Base-by-base conservation (phyloP, 2,888 invertebrate species). In the Alitta virens region DNA sequence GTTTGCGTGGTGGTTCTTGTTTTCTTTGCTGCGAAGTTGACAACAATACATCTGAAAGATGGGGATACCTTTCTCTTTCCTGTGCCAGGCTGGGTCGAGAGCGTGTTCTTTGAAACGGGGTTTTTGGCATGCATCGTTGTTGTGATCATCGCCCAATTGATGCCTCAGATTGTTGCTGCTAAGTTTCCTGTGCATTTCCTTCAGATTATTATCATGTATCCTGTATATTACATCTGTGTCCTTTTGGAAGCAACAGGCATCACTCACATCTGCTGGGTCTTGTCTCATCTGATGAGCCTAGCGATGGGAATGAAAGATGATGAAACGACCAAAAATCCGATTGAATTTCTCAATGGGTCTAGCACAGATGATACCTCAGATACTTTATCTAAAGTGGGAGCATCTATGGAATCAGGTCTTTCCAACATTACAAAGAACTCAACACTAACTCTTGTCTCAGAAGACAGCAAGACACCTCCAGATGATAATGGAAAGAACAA, bases 181-280 rank as follows among this genome's bases (percentile, higher is more conserved):
- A 63, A 66, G 38, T 66, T 60, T 26, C 66, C 66, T 1, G 66
- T 66, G 21, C 66, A 66, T 43, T 66, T 66, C 63, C 57, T 66
- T 2, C 61, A 66, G 62, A 52, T 63, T 27, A 14, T 63, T 38
- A 62, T 66, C 50, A 66, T 66, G 66, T 33, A 38, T 33, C 66
- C 63, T 7, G 62, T 63, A 16, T 66, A 66, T 42, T 66, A 66
- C 56, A 24, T 33, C 24, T 66, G 66, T 26, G 49, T 62, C n/a
- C 54, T 64, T n/a, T 26, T 66, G 23, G 66, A 66, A 43, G 16
- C 25, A 25, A 64, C 66, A 1, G 66, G 66, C 14, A 53, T 66
- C 25, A 66, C 66, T 24, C 66, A 66, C 56, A 56, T 56, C 51
- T 61, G 61, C 43, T 66, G 66, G 66, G 51, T 61, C 3, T 62